Evolutionary conservation across 2,797 vertebrate genomes (phyloP).

Genomic region (Helarctos malayanus): DNA sequence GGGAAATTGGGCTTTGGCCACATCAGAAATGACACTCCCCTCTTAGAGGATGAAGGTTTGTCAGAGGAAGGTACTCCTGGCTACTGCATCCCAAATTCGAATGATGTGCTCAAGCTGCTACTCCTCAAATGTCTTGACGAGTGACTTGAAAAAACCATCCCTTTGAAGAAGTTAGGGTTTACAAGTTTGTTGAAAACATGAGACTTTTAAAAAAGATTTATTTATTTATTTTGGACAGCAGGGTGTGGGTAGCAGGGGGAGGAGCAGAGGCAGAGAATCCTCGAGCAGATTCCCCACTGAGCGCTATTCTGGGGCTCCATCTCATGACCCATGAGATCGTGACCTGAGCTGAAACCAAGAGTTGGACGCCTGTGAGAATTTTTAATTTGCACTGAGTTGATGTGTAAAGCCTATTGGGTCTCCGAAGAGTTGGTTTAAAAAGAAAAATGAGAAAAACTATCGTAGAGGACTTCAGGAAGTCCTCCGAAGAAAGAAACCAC

Average conservation of each 20-base stretch:
- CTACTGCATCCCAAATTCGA: accelerated
- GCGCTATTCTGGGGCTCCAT: neutral
- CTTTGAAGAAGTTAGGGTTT: neutral
- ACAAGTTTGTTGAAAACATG: neutral
- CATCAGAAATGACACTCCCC: neutral
- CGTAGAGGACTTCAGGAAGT: neutral
- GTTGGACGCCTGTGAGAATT: neutral
- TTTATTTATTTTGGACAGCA: neutral
- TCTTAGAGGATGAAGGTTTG: neutral
- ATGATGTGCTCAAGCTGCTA: neutral
- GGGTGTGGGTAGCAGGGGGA: neutral
- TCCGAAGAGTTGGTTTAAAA: neutral
- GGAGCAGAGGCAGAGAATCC: neutral
- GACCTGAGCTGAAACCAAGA: neutral
- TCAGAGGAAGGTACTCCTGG: neutral
- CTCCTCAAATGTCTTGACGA: neutral
- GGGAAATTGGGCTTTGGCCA: neutral
- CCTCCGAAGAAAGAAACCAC: neutral
- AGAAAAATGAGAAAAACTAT: neutral
- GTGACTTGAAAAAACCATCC: neutral
- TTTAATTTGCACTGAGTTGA: neutral
- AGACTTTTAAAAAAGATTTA: neutral
- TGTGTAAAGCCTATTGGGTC: neutral
- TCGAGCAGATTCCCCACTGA: neutral
- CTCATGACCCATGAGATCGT: neutral